A percentile compares a stretch with the other conserved stretches of the same genome.
Evolutionary conservation across 2,888 invertebrate genomes (phyloP).

Genomic region (Yponomeuta evonymella): DNA sequence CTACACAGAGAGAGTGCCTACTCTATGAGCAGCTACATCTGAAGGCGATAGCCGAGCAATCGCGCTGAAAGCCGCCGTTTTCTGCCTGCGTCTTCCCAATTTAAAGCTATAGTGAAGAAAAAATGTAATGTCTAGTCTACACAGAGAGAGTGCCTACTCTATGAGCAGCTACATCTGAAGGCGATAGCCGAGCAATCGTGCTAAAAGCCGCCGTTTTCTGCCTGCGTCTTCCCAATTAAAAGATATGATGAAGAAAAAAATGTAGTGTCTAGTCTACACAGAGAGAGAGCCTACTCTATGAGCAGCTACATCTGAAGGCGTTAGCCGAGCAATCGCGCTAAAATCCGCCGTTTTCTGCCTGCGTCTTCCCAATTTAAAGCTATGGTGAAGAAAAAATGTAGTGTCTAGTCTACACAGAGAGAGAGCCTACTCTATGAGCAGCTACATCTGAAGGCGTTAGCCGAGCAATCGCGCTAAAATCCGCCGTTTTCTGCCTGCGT

Average conservation of each 20-base stretch:
- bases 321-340: slow-evolving; percentile 11
- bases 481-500: too few relatives aligned
- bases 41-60: background rate
- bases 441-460: background rate
- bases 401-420: background rate
- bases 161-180: too few relatives aligned
- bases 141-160: too few relatives aligned
- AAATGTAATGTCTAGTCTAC: too few relatives aligned
- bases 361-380: background rate
- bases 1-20: too few relatives aligned
- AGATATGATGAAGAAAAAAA: background rate
- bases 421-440: background rate
- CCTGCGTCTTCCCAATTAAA: background rate
- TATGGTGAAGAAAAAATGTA: background rate
- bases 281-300: background rate
- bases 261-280: background rate
- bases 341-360: background rate
- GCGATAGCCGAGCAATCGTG: slow-evolving; percentile 10
- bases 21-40: background rate
- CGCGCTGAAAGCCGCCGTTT: background rate
- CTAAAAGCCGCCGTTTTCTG: slow-evolving; percentile 9
- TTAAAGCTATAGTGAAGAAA: background rate
- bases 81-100: too few relatives aligned
- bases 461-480: background rate
- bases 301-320: background rate